Conservation (phyloP, 2,888 invertebrate species). For the Rhimphoctona megacephalus region DNA sequence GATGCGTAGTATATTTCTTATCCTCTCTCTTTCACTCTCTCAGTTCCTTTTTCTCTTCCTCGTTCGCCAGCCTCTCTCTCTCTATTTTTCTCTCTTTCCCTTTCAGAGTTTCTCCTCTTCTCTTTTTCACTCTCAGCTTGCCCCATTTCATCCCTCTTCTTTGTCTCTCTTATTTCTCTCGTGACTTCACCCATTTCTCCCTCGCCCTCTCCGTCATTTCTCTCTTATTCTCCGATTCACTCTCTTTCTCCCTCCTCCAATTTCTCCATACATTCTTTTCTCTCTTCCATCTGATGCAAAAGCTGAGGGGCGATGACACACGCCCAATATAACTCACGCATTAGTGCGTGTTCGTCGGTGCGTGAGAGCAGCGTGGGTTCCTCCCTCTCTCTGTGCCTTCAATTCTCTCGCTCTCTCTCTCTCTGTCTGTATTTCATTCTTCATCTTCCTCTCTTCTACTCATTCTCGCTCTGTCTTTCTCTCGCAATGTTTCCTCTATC, state of each 20-base stretch:
- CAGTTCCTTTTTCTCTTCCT: not conserved
- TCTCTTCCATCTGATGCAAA: slow-evolving; percentile 37
- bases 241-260: slow-evolving; percentile 20
- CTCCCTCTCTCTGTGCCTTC: slow-evolving; percentile 12
- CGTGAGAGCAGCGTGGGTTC: slow-evolving; percentile 61
- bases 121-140: not conserved
- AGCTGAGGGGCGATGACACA: slow-evolving; percentile 80
- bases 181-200: not conserved
- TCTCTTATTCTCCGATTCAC: not conserved
- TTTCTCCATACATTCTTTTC: not conserved
- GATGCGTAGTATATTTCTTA: slow-evolving; percentile 74
- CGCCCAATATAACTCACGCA: slow-evolving; percentile 79
- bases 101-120: not conserved
- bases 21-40: not conserved
- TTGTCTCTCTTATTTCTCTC: not conserved
- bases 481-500: slow-evolving; percentile 27
- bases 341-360: slow-evolving; percentile 69
- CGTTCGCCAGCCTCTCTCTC: not conserved
- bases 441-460: slow-evolving; percentile 11
- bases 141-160: slow-evolving; percentile 13
- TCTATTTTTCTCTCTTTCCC: slow-evolving; percentile 20
- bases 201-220: not conserved
- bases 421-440: slow-evolving; percentile 12
- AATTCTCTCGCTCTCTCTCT: slow-evolving; percentile 20
- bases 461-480: not conserved